Evolutionary conservation across 2,113 vertebrate genomes (phyloP).

Genomic region (Pongo abelii): DNA sequence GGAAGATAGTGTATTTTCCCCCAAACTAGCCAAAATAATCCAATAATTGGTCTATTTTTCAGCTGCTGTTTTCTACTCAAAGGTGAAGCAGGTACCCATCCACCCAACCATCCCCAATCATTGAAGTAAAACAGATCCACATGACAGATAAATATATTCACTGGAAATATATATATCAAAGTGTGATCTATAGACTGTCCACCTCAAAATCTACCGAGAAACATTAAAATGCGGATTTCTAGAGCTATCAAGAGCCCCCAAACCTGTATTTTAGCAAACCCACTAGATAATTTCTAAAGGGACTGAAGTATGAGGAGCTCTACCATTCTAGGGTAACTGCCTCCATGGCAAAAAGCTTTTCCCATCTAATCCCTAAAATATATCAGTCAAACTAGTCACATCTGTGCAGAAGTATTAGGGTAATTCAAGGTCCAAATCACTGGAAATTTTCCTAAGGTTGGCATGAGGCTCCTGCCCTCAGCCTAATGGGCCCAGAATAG

Average conservation of each 20-base stretch:
- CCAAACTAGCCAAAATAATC: background rate
- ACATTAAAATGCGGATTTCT: background rate
- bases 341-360: background rate
- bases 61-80: background rate
- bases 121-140: background rate
- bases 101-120: no score
- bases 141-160: background rate
- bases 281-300: background rate
- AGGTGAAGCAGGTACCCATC: background rate
- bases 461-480: background rate
- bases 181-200: background rate
- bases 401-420: background rate
- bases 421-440: background rate
- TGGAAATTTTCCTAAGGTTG: background rate
- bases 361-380: background rate
- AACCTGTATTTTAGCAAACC: background rate
- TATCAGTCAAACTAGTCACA: background rate
- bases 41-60: background rate
- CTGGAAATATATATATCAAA: background rate
- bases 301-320: background rate
- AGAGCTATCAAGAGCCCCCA: background rate
- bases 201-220: background rate
- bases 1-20: background rate
- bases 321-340: background rate
- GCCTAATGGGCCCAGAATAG: background rate